A percentile compares a stretch with the other conserved stretches of the same genome.
phyloP scores from a whole-genome alignment of 2,888 invertebrate genomes.

The Sylvicola fuscatus region DNA sequence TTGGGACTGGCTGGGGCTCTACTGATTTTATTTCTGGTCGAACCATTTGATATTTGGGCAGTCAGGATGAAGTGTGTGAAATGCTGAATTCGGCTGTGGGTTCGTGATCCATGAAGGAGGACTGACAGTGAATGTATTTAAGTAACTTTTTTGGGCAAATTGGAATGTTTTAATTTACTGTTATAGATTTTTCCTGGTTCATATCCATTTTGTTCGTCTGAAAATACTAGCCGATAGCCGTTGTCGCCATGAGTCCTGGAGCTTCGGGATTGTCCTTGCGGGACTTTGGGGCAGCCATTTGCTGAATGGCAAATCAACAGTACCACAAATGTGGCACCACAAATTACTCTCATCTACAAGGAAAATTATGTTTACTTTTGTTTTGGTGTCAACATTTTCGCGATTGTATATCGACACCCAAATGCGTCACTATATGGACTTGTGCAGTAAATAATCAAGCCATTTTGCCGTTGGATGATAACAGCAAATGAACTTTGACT shows the following conservation, averaged over 20 bases:
- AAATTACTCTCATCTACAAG: too few relatives aligned
- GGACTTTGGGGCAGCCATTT: slow-evolving; percentile 25
- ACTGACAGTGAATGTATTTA: too few relatives aligned
- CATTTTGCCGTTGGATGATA: too few relatives aligned
- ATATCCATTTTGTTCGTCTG: slow-evolving; percentile 62
- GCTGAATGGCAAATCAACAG: too few relatives aligned
- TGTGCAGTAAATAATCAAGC: too few relatives aligned
- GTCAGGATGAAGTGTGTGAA: slow-evolving; percentile 63
- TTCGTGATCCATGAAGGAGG: slow-evolving; percentile 43
- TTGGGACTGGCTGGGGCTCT: slow-evolving; percentile 26
- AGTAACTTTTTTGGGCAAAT: not conserved
- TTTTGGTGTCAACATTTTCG: too few relatives aligned
- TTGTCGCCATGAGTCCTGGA: slow-evolving; percentile 59
- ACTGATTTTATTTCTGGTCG: slow-evolving; percentile 14
- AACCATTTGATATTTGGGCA: slow-evolving; percentile 30
- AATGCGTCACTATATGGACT: too few relatives aligned
- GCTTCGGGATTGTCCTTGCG: slow-evolving; percentile 20
- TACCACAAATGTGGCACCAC: too few relatives aligned
- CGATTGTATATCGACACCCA: too few relatives aligned
- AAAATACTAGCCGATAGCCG: slow-evolving; percentile 62
- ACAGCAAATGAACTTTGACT: too few relatives aligned
- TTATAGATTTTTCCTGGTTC: slow-evolving; percentile 67
- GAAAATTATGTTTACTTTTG: too few relatives aligned
- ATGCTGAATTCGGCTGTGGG: slow-evolving; percentile 43
- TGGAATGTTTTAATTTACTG: slow-evolving; percentile 23